phyloP scores from a whole-genome alignment of 1,140 invertebrate species.

The Drosophila ohnishii region DNA sequence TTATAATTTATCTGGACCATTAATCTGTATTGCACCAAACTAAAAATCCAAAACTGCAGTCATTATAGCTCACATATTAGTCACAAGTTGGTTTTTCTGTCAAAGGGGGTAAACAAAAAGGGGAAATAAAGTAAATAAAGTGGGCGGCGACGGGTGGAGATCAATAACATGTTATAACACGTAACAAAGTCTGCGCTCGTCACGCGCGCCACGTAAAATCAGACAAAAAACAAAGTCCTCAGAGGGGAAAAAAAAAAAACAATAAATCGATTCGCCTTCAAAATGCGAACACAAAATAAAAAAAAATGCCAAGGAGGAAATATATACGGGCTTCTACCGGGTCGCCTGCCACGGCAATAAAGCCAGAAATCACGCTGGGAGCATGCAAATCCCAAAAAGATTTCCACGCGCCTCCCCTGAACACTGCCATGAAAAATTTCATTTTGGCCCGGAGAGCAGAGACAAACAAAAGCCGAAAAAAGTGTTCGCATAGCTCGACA shows the following conservation, averaged over 20 bases:
- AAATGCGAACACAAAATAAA: conserved; percentile 18
- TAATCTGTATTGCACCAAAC: background rate
- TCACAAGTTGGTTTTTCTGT: conserved; percentile 6
- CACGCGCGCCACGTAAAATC: conserved; percentile 43
- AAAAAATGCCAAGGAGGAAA: conserved; percentile 11
- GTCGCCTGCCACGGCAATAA: conserved; percentile 43
- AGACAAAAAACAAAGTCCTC: conserved; percentile 5
- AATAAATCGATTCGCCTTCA: conserved; percentile 68
- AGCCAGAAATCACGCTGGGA: conserved; percentile 68
- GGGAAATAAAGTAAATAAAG: conserved; percentile 17
- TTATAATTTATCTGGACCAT: background rate
- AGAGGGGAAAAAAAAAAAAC: conserved; percentile 27
- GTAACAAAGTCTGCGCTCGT: conserved; percentile 44
- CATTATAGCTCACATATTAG: conserved; percentile 13
- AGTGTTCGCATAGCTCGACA: conserved; percentile 13
- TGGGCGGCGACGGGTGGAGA: conserved; percentile 12
- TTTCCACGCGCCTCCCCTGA: conserved; percentile 36
- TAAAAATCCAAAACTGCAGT: background rate
- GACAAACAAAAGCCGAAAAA: conserved; percentile 46
- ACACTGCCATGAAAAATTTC: conserved; percentile 49
- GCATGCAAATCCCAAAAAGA: conserved; percentile 68
- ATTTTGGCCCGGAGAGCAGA: conserved; percentile 29
- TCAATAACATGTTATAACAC: conserved; percentile 46
- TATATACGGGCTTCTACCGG: conserved; percentile 16
- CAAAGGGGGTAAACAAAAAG: conserved; percentile 4